phyloP scores from a whole-genome alignment of 2,888 invertebrate genomes.

The Polymixis flavicincta region DNA sequence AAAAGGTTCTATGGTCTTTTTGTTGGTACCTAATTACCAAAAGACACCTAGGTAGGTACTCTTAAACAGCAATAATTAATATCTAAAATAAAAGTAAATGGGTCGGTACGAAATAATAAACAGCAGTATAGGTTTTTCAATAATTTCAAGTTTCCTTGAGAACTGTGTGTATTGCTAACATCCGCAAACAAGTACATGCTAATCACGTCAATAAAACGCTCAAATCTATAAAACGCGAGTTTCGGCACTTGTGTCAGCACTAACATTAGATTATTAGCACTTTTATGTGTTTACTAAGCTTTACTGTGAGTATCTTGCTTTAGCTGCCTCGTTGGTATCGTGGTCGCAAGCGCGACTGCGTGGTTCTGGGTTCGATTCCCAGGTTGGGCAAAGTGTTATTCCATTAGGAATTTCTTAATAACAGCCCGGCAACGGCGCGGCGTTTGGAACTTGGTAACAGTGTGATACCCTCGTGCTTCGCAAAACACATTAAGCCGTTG shows the following conservation, averaged over 20 bases:
- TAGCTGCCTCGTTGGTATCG: background rate
- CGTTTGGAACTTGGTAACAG: too few species aligned
- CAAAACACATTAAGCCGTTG: too few species aligned
- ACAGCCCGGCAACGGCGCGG: too few species aligned
- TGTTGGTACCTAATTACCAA: background rate
- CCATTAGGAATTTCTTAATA: too few species aligned
- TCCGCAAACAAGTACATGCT: slow-evolving; percentile 12
- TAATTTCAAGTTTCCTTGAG: slow-evolving; percentile 28
- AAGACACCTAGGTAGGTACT: too few species aligned
- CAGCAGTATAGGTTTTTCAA: background rate
- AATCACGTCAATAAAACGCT: slow-evolving; percentile 44
- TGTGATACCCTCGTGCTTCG: too few species aligned
- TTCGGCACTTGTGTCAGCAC: slow-evolving; percentile 38
- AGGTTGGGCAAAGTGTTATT: too few species aligned
- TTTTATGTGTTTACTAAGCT: background rate
- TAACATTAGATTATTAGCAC: slow-evolving; percentile 31
- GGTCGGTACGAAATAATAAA: background rate
- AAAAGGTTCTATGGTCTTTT: too few species aligned
- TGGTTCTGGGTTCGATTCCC: too few species aligned
- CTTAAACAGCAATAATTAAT: background rate
- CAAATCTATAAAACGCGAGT: slow-evolving; percentile 29
- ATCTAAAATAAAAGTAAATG: too few species aligned
- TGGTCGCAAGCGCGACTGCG: too few species aligned
- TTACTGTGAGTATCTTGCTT: background rate
- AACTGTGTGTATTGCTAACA: slow-evolving; percentile 10